Evolutionary conservation across 92 coral and sea anemone genomes (phyloP).

Genomic region (Montipora capitata): DNA sequence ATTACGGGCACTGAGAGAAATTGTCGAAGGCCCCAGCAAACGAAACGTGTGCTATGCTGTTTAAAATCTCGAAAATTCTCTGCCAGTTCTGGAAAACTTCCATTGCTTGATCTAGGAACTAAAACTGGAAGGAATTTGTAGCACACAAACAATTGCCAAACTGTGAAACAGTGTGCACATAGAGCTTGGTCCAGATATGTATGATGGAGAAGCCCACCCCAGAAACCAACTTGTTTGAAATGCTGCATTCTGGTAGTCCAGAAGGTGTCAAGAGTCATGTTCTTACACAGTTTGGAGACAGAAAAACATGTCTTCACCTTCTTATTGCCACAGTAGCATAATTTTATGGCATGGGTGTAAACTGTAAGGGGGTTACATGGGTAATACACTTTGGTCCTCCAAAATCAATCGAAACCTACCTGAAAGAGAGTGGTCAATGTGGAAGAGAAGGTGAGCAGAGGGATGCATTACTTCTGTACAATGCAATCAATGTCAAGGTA

Average conservation of each 20-base stretch:
- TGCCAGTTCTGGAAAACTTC: constrained; percentile 35
- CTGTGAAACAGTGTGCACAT: constrained; percentile 14
- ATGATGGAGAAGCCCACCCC: neutral
- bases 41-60: constrained; percentile 28
- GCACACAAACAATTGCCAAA: constrained; percentile 27
- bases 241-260: constrained; percentile 8
- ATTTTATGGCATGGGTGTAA: constrained; percentile 45
- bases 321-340: constrained; percentile 34
- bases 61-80: constrained; percentile 26
- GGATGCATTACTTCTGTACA: constrained; percentile 45
- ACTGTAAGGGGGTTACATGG: constrained; percentile 49
- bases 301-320: neutral
- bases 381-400: constrained; percentile 78
- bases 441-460: constrained; percentile 62
- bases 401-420: constrained; percentile 60
- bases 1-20: constrained; percentile 31
- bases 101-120: constrained; percentile 27
- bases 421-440: constrained; percentile 61
- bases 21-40: constrained; percentile 51
- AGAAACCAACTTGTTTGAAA: neutral
- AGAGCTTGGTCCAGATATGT: constrained; percentile 6
- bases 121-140: constrained; percentile 3
- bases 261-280: neutral
- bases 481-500: constrained; percentile 40
- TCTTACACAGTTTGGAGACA: constrained; percentile 15